Conservation (phyloP, 2,888 invertebrate genomes). For the Aelia acuminata region DNA sequence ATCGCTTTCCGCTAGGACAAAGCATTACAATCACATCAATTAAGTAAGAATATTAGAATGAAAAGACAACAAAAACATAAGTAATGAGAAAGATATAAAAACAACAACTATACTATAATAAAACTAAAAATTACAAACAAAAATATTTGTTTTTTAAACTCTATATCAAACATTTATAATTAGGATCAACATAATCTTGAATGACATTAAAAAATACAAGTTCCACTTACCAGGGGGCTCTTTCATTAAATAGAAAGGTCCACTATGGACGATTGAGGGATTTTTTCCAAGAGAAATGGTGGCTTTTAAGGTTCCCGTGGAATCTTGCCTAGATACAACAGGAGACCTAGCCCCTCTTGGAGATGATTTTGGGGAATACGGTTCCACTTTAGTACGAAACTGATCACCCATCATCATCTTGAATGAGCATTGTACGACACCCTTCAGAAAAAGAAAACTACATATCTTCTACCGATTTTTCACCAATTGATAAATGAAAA, state of each 20-base stretch:
- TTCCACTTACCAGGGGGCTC: slow-evolving; percentile 85
- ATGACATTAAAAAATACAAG: background rate
- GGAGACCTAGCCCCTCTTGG: slow-evolving; percentile 95
- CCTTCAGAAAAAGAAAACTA: background rate
- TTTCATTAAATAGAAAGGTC: slow-evolving; percentile 98
- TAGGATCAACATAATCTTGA: no score
- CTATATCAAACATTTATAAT: background rate
- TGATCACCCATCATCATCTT: slow-evolving; percentile 88
- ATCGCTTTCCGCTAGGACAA: slow-evolving; percentile 85
- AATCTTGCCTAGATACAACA: slow-evolving; percentile 95
- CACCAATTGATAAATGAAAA: background rate
- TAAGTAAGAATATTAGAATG: background rate
- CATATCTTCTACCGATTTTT: background rate
- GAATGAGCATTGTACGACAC: slow-evolving; percentile 63
- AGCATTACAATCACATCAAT: slow-evolving; percentile 36
- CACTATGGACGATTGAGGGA: slow-evolving; percentile 96
- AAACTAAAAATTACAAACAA: background rate
- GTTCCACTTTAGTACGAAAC: slow-evolving; percentile 88
- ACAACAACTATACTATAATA: background rate
- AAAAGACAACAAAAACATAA: background rate
- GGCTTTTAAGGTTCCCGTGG: slow-evolving; percentile 96
- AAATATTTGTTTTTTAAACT: background rate
- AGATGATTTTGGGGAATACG: slow-evolving; percentile 95
- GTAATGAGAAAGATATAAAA: background rate
- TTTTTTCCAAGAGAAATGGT: slow-evolving; percentile 97